Conservation (phyloP, 2,113 vertebrate genomes). For the Xyrauchen texanus region DNA sequence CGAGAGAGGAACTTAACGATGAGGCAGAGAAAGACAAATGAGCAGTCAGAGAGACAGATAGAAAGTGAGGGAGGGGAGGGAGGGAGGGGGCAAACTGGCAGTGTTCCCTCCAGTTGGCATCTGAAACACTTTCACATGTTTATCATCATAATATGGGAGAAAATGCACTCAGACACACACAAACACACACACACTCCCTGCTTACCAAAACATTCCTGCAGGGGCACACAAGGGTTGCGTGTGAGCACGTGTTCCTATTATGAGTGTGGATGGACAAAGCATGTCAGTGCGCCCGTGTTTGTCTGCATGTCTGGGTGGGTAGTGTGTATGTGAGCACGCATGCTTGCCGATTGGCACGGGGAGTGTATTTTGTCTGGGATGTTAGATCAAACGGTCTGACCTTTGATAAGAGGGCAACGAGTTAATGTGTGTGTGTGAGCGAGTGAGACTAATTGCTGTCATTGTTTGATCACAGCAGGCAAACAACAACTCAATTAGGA, state of each 20-base stretch:
- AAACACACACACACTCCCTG: constrained; percentile 26
- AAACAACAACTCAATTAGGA: constrained; percentile 36
- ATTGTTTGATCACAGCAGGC: constrained; percentile 44
- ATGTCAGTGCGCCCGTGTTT: constrained; percentile 44
- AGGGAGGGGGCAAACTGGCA: constrained; percentile 15
- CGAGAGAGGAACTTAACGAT: too few relatives aligned
- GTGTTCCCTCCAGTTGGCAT: constrained; percentile 59
- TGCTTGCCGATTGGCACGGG: neutral
- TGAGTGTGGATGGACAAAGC: constrained; percentile 1
- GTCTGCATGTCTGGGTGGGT: constrained; percentile 7
- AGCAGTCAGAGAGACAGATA: too few relatives aligned
- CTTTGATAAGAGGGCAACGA: constrained; percentile 27
- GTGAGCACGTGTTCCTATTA: constrained; percentile 47
- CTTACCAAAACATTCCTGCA: constrained; percentile 37
- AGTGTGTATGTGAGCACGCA: constrained; percentile 31
- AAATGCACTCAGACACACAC: constrained; percentile 48
- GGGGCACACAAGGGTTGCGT: constrained; percentile 25
- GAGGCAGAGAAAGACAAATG: neutral
- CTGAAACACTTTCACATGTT: constrained; percentile 62
- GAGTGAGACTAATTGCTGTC: constrained; percentile 35
- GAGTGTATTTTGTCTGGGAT: constrained; percentile 44
- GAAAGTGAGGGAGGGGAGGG: neutral
- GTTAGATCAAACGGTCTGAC: constrained; percentile 45
- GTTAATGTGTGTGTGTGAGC: constrained; percentile 22
- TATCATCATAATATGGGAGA: constrained; percentile 59